phyloP scores from a whole-genome alignment of 1,140 invertebrate genomes.

The Orius insidiosus region DNA sequence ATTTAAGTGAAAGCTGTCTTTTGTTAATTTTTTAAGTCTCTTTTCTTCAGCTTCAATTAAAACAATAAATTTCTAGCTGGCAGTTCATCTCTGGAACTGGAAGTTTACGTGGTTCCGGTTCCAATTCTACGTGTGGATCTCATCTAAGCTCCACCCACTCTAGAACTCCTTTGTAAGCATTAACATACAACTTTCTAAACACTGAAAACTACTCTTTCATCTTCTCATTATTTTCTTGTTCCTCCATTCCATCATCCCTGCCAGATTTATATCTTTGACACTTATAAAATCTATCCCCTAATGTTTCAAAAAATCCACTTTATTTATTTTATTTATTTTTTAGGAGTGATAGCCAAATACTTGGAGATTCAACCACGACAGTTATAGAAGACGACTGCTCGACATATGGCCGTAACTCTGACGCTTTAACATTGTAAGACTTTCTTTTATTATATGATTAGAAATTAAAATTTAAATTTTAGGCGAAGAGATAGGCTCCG shows the following conservation, averaged over 20 bases:
- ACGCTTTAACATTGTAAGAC: slow-evolving; percentile 23
- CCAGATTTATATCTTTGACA: too few relatives aligned
- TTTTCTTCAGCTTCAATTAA: too few relatives aligned
- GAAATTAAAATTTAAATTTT: slow-evolving; percentile 19
- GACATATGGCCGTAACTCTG: slow-evolving; percentile 15
- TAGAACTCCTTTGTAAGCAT: slow-evolving; percentile 11
- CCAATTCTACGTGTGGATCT: slow-evolving; percentile 14
- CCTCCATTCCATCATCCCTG: too few relatives aligned
- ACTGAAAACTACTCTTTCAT: too few relatives aligned
- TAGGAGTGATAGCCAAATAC: slow-evolving; percentile 16
- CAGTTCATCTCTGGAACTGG: slow-evolving; percentile 48
- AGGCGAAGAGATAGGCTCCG: slow-evolving; percentile 37
- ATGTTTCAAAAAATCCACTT: too few relatives aligned
- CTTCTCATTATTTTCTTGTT: too few relatives aligned
- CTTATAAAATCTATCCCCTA: too few relatives aligned
- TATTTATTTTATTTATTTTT: slow-evolving; percentile 7
- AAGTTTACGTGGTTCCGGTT: slow-evolving; percentile 38
- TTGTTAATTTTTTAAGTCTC: too few relatives aligned
- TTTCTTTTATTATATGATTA: slow-evolving; percentile 17
- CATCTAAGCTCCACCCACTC: slow-evolving; percentile 12
- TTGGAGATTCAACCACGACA: slow-evolving; percentile 27
- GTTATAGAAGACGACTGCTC: slow-evolving; percentile 28
- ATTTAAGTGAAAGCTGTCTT: too few relatives aligned
- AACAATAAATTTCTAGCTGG: too few relatives aligned
- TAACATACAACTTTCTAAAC: too few relatives aligned